A percentile compares a stretch with the other conserved stretches of the same genome.
These are phyloP conservation scores for Arrhopalites spinosus DNA, from an alignment of 2,888 invertebrate species.

Conservation along the genomic window DNA sequence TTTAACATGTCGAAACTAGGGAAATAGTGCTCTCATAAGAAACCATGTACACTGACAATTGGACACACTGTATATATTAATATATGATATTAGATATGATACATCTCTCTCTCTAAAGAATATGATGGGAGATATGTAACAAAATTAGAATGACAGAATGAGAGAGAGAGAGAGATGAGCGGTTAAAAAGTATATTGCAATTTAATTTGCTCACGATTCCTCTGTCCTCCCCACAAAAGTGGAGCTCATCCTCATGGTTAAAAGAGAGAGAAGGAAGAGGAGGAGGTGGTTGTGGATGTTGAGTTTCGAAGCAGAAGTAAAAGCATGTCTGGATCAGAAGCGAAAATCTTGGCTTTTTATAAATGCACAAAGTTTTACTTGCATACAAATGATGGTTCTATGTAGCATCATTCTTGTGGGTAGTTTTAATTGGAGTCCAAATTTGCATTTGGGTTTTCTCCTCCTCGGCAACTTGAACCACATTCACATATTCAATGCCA, in stretches of 20 bases:
- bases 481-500: not conserved
- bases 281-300: not conserved
- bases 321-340: constrained; percentile 51
- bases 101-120: no score
- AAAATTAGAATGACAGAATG: constrained; percentile 4
- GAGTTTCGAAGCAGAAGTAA: constrained; percentile 35
- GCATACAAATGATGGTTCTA: constrained; percentile 54
- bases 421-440: constrained; percentile 54
- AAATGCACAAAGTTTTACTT: constrained; percentile 55
- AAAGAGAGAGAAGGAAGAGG: not conserved
- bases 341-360: constrained; percentile 52
- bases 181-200: not conserved
- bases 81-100: no score
- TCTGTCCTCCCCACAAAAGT: not conserved
- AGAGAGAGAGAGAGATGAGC: not conserved
- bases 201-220: constrained; percentile 9
- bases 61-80: no score
- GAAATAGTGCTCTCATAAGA: no score
- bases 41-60: no score
- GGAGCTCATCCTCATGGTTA: no score
- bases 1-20: no score
- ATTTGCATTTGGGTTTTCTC: constrained; percentile 49
- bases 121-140: no score
- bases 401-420: constrained; percentile 44
- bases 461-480: not conserved